Percentiles rank a stretch among this genome's conserved stretches.
These are phyloP conservation scores for Tyrophagus putrescentiae DNA, from an alignment of 1,140 invertebrate genomes.

Conservation along the genomic window DNA sequence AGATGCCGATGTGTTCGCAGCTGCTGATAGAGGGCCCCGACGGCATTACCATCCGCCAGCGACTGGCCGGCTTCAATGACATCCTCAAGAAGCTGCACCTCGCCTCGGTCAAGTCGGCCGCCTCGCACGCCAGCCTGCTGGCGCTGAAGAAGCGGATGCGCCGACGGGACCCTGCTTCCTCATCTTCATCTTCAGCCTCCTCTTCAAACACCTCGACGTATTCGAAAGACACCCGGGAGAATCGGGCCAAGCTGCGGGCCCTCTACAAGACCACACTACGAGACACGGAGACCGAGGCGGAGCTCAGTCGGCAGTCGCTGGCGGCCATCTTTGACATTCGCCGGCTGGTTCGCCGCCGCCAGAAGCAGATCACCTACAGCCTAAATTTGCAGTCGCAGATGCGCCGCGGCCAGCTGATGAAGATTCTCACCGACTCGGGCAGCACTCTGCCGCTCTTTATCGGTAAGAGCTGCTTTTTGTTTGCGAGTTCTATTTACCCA, in stretches of 20 bases:
- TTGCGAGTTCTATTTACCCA: not conserved
- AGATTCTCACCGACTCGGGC: conserved; percentile 78
- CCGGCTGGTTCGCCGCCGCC: conserved; percentile 40
- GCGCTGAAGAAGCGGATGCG: too few species aligned
- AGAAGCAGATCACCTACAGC: conserved; percentile 10
- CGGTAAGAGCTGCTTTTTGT: conserved; percentile 34
- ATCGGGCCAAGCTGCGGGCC: conserved; percentile 57
- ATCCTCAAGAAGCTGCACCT: too few species aligned
- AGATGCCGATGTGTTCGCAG: too few species aligned
- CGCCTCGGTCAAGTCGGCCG: too few species aligned
- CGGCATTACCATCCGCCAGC: too few species aligned
- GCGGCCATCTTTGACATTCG: conserved; percentile 79
- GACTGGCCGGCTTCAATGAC: too few species aligned
- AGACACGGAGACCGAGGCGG: conserved; percentile 70
- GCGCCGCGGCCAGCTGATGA: conserved; percentile 78
- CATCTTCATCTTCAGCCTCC: too few species aligned
- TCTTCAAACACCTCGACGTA: too few species aligned
- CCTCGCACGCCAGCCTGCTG: too few species aligned
- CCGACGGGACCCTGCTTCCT: too few species aligned
- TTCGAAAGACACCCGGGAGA: conserved; percentile 60
- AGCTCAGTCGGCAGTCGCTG: conserved; percentile 59
- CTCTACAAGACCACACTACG: conserved; percentile 60
- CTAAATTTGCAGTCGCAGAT: conserved; percentile 36
- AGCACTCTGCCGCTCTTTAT: conserved; percentile 84
- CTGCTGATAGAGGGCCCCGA: too few species aligned